Evolutionary conservation across 2,888 invertebrate genomes (phyloP).

Genomic region (Boloria euphrosyne): DNA sequence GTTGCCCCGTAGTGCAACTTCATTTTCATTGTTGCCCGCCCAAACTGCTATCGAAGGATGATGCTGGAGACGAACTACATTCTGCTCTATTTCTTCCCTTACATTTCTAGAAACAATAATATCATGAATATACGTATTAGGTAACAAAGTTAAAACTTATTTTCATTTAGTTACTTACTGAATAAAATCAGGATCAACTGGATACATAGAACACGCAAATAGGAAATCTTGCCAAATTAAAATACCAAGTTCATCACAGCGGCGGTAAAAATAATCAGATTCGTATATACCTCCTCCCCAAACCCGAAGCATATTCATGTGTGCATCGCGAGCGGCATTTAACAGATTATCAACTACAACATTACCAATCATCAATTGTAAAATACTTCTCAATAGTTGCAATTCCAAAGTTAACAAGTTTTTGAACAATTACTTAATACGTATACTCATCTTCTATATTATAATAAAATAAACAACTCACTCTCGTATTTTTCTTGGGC

Average conservation of each 20-base stretch:
- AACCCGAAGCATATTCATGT: constrained; percentile 97
- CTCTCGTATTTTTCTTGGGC: constrained; percentile 67
- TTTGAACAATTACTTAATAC: not conserved
- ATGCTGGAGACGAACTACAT: constrained; percentile 90
- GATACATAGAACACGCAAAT: constrained; percentile 98
- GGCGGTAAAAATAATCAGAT: constrained; percentile 92
- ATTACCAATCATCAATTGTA: not conserved
- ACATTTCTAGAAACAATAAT: constrained; percentile 82
- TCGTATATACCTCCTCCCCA: constrained; percentile 99
- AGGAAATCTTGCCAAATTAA: constrained; percentile 99
- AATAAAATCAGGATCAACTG: constrained; percentile 87
- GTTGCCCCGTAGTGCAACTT: constrained; percentile 90
- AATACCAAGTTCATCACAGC: constrained; percentile 94
- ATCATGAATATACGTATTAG: not conserved
- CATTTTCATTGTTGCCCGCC: constrained; percentile 99
- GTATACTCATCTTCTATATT: no score
- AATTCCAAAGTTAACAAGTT: not conserved
- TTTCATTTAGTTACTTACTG: constrained; percentile 57
- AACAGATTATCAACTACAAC: constrained; percentile 84
- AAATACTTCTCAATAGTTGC: not conserved
- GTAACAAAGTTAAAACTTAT: not conserved
- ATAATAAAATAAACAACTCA: constrained; percentile 48
- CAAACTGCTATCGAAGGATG: constrained; percentile 94
- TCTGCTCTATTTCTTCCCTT: constrained; percentile 88
- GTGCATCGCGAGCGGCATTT: constrained; percentile 85